Percentiles rank a stretch among this genome's conserved stretches.
These are phyloP conservation scores for Cryptotis parvus DNA, from an alignment of 2,113 vertebrate genomes.

Conservation along the genomic window DNA sequence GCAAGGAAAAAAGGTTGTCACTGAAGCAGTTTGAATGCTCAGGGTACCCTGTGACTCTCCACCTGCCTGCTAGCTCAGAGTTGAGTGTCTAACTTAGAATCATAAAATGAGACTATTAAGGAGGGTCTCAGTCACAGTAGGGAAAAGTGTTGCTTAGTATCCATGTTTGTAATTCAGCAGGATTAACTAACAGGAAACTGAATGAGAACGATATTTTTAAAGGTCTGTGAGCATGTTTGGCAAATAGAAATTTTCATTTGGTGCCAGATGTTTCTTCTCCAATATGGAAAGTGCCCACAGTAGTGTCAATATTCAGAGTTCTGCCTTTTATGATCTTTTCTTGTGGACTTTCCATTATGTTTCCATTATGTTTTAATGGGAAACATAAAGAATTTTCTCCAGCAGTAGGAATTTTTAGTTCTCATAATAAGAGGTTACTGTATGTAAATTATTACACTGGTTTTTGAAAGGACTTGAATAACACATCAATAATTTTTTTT, in stretches of 20 bases:
- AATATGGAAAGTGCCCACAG: background rate
- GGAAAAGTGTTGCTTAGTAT: background rate
- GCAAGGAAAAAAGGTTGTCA: background rate
- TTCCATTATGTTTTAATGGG: background rate
- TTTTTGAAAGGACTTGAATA: slow-evolving; percentile 5
- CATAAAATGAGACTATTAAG: background rate
- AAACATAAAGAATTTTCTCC: background rate
- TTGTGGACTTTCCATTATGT: background rate
- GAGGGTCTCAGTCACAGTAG: background rate
- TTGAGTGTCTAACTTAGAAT: background rate
- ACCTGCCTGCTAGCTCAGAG: background rate
- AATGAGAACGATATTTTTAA: background rate
- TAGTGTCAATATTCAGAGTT: background rate
- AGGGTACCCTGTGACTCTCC: background rate
- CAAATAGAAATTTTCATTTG: background rate
- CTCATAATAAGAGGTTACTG: background rate
- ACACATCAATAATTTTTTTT: background rate
- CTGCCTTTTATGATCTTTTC: background rate
- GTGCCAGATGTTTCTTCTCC: background rate
- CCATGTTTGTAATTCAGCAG: background rate
- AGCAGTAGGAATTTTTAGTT: background rate
- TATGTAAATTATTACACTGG: background rate
- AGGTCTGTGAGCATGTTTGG: background rate
- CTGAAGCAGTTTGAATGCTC: background rate
- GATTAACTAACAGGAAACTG: background rate